Evolutionary conservation across 1,140 invertebrate species (phyloP).

Genomic region (Megalonaias nervosa): DNA sequence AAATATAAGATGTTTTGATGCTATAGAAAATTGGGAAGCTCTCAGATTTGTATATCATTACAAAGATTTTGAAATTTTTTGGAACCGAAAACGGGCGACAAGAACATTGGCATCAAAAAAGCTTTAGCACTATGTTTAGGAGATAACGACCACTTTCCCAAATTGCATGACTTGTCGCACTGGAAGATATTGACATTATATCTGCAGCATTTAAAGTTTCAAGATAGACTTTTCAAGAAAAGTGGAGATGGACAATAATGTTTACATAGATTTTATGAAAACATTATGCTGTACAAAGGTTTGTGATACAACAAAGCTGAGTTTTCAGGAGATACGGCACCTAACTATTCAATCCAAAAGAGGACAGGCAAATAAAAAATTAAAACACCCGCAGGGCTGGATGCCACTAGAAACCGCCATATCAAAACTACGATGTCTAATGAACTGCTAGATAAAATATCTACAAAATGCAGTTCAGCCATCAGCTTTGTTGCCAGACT

Average conservation of each 20-base stretch:
- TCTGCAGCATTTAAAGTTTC: too few species aligned
- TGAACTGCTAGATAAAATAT: conserved; percentile 10
- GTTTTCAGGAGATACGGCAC: neutral
- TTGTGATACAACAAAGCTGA: neutral
- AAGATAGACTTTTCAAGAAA: neutral
- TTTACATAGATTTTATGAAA: neutral
- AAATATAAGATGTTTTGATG: too few species aligned
- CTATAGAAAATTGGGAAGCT: neutral
- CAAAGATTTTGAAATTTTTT: conserved; percentile 1
- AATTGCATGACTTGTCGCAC: conserved; percentile 4
- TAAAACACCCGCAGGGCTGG: conserved; percentile 9
- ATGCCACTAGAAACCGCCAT: conserved; percentile 19
- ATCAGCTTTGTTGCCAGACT: conserved; percentile 7
- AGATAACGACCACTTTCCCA: conserved; percentile 26
- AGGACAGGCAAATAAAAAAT: neutral
- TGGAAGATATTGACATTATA: too few species aligned
- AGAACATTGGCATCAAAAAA: conserved; percentile 7
- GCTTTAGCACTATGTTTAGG: conserved; percentile 21
- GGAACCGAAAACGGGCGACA: conserved; percentile 1
- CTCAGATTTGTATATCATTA: conserved; percentile 17
- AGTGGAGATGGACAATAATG: neutral
- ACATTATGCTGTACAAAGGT: conserved; percentile 3
- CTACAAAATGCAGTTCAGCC: conserved; percentile 4
- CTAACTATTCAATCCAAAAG: neutral
- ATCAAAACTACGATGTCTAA: conserved; percentile 1